Conservation (phyloP, 2,888 invertebrate genomes). For the Xanthorhoe designata region DNA sequence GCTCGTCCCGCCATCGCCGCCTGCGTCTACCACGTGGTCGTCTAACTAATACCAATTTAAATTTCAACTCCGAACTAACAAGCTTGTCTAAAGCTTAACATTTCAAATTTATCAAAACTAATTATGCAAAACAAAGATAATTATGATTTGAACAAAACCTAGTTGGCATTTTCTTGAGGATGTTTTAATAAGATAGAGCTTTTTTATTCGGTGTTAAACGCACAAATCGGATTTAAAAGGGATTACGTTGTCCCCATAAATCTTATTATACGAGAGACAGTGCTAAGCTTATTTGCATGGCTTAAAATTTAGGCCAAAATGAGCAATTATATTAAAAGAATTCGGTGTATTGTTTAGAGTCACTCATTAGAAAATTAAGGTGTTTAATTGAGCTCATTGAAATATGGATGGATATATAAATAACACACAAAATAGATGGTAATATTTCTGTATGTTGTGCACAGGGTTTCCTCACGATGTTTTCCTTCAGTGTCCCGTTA, state of each 20-base stretch:
- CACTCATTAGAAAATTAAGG: background rate
- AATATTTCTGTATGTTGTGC: no score
- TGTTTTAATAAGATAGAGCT: slow-evolving; percentile 53
- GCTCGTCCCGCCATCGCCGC: no score
- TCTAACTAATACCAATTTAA: no score
- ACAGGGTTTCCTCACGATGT: no score
- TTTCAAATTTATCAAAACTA: no score
- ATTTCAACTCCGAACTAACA: no score
- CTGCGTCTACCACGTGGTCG: no score
- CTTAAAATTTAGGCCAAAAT: slow-evolving; percentile 49
- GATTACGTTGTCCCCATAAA: slow-evolving; percentile 67
- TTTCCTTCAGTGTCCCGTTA: no score
- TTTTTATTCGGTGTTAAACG: slow-evolving; percentile 60
- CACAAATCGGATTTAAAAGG: slow-evolving; percentile 65
- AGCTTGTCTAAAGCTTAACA: no score
- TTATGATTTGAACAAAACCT: slow-evolving; percentile 21
- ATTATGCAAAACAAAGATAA: background rate
- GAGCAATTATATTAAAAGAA: slow-evolving; percentile 46
- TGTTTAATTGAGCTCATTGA: background rate
- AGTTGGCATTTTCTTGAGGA: slow-evolving; percentile 40
- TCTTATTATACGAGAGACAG: slow-evolving; percentile 57
- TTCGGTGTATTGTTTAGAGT: slow-evolving; percentile 10
- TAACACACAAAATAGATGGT: no score
- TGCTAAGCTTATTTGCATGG: slow-evolving; percentile 58
- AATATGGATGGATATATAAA: slow-evolving; percentile 12